Evolutionary conservation across 2,888 invertebrate species (phyloP).

Genomic region (Anoncus sp.): DNA sequence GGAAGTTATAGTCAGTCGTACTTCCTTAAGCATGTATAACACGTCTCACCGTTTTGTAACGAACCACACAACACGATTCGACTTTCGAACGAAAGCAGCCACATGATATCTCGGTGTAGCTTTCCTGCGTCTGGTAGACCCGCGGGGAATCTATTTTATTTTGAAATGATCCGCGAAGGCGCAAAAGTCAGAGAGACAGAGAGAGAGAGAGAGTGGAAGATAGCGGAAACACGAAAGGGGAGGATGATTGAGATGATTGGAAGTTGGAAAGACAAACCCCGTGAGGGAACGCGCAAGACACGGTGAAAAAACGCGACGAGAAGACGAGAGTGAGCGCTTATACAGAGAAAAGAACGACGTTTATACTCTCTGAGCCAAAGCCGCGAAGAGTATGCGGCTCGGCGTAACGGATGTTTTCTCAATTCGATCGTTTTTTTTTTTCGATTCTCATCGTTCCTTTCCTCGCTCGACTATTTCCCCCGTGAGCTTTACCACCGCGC

Average conservation of each 20-base stretch:
- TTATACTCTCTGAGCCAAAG: slow-evolving; percentile 31
- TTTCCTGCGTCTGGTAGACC: slow-evolving; percentile 13
- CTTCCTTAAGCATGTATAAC: neutral
- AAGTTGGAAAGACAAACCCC: slow-evolving; percentile 43
- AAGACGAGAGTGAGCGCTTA: slow-evolving; percentile 28
- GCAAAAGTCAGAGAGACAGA: slow-evolving; percentile 10
- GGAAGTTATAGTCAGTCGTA: neutral
- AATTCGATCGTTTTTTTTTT: slow-evolving; percentile 49
- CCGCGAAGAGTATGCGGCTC: slow-evolving; percentile 45
- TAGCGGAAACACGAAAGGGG: slow-evolving; percentile 66
- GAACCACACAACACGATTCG: slow-evolving; percentile 13
- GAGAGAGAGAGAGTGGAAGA: slow-evolving; percentile 6
- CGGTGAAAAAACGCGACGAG: slow-evolving; percentile 23
- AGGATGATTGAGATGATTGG: slow-evolving; percentile 68
- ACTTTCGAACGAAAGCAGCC: slow-evolving; percentile 39
- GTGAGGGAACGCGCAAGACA: slow-evolving; percentile 27
- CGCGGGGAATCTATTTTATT: slow-evolving; percentile 53
- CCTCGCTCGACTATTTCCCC: neutral
- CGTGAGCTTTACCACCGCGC: slow-evolving; percentile 3
- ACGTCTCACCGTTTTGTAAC: neutral
- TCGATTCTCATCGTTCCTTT: neutral
- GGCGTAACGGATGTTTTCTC: slow-evolving; percentile 53
- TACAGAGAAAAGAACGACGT: slow-evolving; percentile 30
- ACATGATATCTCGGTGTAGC: slow-evolving; percentile 26
- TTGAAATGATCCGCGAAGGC: slow-evolving; percentile 52